These are phyloP conservation scores for Balaeniceps rex DNA, from an alignment of 2,113 vertebrate species.

Conservation along the genomic window DNA sequence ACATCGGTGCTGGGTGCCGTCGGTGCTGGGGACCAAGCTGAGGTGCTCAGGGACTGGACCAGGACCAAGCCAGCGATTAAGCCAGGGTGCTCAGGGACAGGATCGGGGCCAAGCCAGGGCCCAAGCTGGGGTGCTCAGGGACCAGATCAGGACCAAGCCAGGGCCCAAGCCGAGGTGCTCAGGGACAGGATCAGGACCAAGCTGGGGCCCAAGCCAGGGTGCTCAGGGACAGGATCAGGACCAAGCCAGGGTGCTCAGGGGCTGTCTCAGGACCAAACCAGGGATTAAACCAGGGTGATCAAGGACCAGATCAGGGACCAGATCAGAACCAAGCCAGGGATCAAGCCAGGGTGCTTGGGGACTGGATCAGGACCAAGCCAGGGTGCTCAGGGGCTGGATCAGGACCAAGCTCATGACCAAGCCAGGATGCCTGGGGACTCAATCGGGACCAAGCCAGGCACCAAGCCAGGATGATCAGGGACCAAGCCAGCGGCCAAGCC, in stretches of 20 bases:
- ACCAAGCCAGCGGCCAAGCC: too few relatives aligned
- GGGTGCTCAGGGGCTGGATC: not conserved
- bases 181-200: not conserved
- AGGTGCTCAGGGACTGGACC: not conserved
- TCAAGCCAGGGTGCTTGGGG: too few relatives aligned
- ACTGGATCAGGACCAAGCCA: too few relatives aligned
- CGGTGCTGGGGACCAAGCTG: accelerated
- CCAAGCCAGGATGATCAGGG: not conserved
- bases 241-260: too few relatives aligned
- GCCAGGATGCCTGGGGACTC: not conserved
- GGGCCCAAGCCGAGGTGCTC: too few relatives aligned
- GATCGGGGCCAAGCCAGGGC: not conserved
- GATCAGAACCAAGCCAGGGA: too few relatives aligned
- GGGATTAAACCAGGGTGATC: too few relatives aligned
- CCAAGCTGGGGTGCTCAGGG: too few relatives aligned
- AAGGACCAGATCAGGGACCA: not conserved
- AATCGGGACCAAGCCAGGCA: too few relatives aligned
- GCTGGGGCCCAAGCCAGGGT: not conserved
- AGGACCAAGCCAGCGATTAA: not conserved
- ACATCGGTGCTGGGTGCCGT: accelerated
- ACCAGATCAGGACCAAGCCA: not conserved
- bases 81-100: not conserved
- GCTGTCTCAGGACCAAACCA: not conserved
- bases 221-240: not conserved
- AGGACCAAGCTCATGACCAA: too few relatives aligned